Conservation (phyloP, 1,140 invertebrate species). For the Conus betulinus region DNA sequence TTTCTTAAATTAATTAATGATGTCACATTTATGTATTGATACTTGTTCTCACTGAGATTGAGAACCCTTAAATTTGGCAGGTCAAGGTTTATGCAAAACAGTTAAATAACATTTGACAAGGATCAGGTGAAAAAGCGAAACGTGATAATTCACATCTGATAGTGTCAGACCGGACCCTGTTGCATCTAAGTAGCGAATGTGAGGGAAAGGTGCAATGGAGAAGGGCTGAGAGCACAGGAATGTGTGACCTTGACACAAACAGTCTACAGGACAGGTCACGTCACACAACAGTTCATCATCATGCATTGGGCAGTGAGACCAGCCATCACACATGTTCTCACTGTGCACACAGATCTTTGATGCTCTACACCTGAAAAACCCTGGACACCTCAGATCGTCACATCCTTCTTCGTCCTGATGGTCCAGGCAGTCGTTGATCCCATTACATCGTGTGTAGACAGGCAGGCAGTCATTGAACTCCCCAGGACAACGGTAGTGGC, state of each 20-base stretch:
- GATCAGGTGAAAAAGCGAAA: constrained; percentile 13
- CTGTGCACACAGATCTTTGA: constrained; percentile 14
- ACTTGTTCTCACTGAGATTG: constrained; percentile 28
- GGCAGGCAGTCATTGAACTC: constrained; percentile 16
- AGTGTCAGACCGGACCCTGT: not conserved
- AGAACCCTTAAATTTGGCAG: constrained; percentile 20
- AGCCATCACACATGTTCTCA: constrained; percentile 3
- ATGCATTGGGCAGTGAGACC: constrained; percentile 29
- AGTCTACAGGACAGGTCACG: constrained; percentile 30
- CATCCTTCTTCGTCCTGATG: constrained; percentile 18
- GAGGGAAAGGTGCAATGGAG: not conserved
- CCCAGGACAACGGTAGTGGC: constrained; percentile 14
- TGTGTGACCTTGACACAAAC: constrained; percentile 19
- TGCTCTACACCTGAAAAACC: not conserved
- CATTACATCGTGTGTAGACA: constrained; percentile 19
- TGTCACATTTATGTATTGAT: too few relatives aligned
- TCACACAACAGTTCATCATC: constrained; percentile 42
- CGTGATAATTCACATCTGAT: not conserved
- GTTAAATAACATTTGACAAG: not conserved
- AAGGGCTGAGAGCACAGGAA: not conserved
- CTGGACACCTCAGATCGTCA: constrained; percentile 8
- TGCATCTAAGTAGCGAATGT: constrained; percentile 22
- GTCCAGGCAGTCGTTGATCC: constrained; percentile 11
- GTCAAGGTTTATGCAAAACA: not conserved
- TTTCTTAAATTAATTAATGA: too few relatives aligned